These are phyloP conservation scores for Platycheirus rosarum DNA, from an alignment of 2,888 invertebrate genomes.

Conservation along the genomic window DNA sequence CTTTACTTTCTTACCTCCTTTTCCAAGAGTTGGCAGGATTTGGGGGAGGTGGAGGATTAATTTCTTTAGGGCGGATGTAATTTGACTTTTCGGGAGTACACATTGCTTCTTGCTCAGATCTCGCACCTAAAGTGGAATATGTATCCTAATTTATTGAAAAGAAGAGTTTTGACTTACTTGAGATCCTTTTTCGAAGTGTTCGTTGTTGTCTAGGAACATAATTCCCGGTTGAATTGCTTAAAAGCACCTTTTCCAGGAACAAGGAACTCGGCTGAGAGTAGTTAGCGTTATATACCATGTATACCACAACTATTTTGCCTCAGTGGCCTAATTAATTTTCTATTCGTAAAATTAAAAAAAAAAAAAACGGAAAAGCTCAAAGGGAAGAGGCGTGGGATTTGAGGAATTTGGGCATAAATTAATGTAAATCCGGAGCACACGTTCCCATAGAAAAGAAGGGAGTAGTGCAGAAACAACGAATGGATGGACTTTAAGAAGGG, in stretches of 20 bases:
- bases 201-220: slow-evolving; percentile 29
- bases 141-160: slow-evolving; percentile 56
- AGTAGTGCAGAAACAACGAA: slow-evolving; percentile 39
- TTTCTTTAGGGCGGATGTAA: slow-evolving; percentile 35
- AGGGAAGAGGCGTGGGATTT: slow-evolving; percentile 36
- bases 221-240: slow-evolving; percentile 48
- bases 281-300: background rate
- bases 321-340: slow-evolving; percentile 73
- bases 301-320: slow-evolving; percentile 62
- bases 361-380: slow-evolving; percentile 27
- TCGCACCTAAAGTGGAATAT: slow-evolving; percentile 37
- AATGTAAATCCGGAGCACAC: slow-evolving; percentile 63
- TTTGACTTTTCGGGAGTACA: slow-evolving; percentile 42
- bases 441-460: slow-evolving; percentile 8
- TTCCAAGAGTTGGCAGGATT: no score
- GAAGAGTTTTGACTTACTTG: slow-evolving; percentile 56
- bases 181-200: slow-evolving; percentile 16
- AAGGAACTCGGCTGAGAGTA: background rate
- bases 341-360: slow-evolving; percentile 60
- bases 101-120: no score
- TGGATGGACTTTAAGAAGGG: background rate
- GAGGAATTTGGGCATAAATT: slow-evolving; percentile 56
- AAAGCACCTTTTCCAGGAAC: slow-evolving; percentile 36
- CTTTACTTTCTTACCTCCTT: slow-evolving; percentile 38
- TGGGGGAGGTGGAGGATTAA: slow-evolving; percentile 12